Percentiles rank a stretch among this genome's conserved stretches.
Evolutionary conservation across 2,888 invertebrate species (phyloP).

Genomic region (Cacoxenus indagator): DNA sequence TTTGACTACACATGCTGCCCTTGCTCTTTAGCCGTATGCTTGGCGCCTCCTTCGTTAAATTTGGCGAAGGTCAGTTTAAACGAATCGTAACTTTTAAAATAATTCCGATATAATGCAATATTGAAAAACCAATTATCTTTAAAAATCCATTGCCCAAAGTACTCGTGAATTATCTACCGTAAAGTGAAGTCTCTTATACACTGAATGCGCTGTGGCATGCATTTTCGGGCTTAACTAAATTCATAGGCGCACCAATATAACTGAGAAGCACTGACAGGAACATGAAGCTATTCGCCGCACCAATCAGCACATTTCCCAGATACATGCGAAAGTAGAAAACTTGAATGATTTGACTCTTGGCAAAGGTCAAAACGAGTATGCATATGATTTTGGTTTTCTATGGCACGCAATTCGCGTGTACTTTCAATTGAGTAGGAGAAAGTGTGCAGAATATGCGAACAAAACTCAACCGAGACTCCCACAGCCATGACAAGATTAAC

Average conservation of each 20-base stretch:
- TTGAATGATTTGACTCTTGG: slow-evolving; percentile 97
- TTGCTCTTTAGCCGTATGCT: too few relatives aligned
- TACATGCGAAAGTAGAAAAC: slow-evolving; percentile 98
- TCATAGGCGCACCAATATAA: slow-evolving; percentile 92
- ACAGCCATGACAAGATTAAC: slow-evolving; percentile 99
- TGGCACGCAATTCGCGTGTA: slow-evolving; percentile 82
- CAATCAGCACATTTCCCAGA: slow-evolving; percentile 95
- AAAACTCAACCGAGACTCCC: slow-evolving; percentile 98
- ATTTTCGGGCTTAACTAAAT: slow-evolving; percentile 85
- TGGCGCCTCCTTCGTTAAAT: too few relatives aligned
- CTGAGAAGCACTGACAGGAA: slow-evolving; percentile 97
- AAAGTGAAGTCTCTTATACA: slow-evolving; percentile 84
- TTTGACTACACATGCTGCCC: too few relatives aligned
- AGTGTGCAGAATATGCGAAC: slow-evolving; percentile 95
- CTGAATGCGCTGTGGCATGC: slow-evolving; percentile 79
- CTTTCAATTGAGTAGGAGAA: slow-evolving; percentile 85
- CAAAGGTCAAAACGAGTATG: slow-evolving; percentile 95
- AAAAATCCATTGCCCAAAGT: too few relatives aligned
- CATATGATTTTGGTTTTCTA: slow-evolving; percentile 97
- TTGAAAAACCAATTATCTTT: too few relatives aligned
- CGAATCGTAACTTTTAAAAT: too few relatives aligned
- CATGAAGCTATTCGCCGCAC: slow-evolving; percentile 96
- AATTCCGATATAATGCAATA: too few relatives aligned
- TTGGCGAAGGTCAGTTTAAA: too few relatives aligned
- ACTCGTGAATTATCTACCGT: slow-evolving; percentile 76